phyloP scores from a whole-genome alignment of 2,888 invertebrate species.

The Prosopocoilus inquinatus region DNA sequence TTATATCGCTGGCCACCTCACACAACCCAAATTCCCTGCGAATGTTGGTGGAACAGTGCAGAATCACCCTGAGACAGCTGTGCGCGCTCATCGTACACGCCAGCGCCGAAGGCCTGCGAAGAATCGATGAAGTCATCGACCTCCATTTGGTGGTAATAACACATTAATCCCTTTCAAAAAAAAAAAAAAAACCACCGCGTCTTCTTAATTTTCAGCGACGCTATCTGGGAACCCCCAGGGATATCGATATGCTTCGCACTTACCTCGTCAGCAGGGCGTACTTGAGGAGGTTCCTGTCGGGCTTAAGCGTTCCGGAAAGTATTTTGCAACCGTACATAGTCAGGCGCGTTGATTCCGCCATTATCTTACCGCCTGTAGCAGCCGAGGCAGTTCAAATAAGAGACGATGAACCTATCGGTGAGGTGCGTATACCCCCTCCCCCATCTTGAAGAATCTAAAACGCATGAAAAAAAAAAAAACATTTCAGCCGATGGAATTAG shows the following conservation, averaged over 20 bases:
- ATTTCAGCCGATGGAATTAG: slow-evolving; percentile 56
- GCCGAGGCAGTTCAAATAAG: slow-evolving; percentile 26
- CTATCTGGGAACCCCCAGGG: slow-evolving; percentile 41
- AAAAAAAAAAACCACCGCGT: too few relatives aligned
- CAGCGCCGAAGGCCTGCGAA: slow-evolving; percentile 46
- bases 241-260: slow-evolving; percentile 44
- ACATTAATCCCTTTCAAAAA: too few relatives aligned
- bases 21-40: slow-evolving; percentile 33
- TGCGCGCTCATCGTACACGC: slow-evolving; percentile 42
- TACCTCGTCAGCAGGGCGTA: slow-evolving; percentile 38
- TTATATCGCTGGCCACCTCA: slow-evolving; percentile 39
- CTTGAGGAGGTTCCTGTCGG: slow-evolving; percentile 36
- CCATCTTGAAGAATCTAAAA: not conserved
- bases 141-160: slow-evolving; percentile 45
- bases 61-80: slow-evolving; percentile 37
- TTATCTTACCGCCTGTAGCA: slow-evolving; percentile 32
- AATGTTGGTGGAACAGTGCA: slow-evolving; percentile 37
- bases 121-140: slow-evolving; percentile 46
- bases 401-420: slow-evolving; percentile 33
- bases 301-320: slow-evolving; percentile 37
- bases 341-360: slow-evolving; percentile 29
- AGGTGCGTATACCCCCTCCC: slow-evolving; percentile 22
- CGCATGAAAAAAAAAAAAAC: too few relatives aligned
- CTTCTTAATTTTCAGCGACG: slow-evolving; percentile 30
- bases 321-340: slow-evolving; percentile 44